phyloP scores from a whole-genome alignment of 23 tunicate species.

The Clavelina lepadiformis region DNA sequence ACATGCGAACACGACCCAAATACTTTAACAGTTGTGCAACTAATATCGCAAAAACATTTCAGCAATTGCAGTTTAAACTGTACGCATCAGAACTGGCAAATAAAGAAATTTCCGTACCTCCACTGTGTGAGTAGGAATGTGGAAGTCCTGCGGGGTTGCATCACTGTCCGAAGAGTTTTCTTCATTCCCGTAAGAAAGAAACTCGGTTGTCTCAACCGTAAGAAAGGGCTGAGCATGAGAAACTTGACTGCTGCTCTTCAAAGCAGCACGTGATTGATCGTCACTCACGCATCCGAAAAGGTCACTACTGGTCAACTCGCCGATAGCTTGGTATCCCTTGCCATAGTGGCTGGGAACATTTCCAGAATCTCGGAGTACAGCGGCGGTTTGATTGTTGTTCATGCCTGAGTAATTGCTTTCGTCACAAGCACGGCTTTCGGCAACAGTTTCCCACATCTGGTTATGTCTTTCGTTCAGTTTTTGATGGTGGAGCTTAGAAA shows the following conservation, averaged over 20 bases:
- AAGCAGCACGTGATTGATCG: too few relatives aligned
- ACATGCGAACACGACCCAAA: too few relatives aligned
- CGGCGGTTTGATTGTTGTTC: not conserved
- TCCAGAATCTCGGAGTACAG: not conserved
- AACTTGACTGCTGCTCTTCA: too few relatives aligned
- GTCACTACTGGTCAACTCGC: slow-evolving; percentile 6
- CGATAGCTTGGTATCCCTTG: slow-evolving; percentile 18
- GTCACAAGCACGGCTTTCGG: slow-evolving; percentile 18
- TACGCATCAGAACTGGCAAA: too few relatives aligned
- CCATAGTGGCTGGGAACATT: not conserved
- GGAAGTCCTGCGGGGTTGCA: slow-evolving; percentile 51
- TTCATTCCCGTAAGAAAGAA: too few relatives aligned
- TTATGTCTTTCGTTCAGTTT: slow-evolving; percentile 25
- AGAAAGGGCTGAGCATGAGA: slow-evolving; percentile 49
- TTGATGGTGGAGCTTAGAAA: slow-evolving; percentile 47
- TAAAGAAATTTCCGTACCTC: too few relatives aligned
- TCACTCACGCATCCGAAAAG: slow-evolving; percentile 39
- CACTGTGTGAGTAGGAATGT: too few relatives aligned
- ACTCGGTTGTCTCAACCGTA: not conserved
- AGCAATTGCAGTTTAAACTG: too few relatives aligned
- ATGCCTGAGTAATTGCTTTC: slow-evolving; percentile 1
- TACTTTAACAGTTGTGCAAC: too few relatives aligned
- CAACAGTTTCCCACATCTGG: slow-evolving; percentile 60
- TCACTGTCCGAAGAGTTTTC: slow-evolving; percentile 52
- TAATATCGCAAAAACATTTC: too few relatives aligned